These are phyloP conservation scores for Miniopterus natalensis DNA, from an alignment of 2,113 vertebrate genomes.

Conservation along the genomic window DNA sequence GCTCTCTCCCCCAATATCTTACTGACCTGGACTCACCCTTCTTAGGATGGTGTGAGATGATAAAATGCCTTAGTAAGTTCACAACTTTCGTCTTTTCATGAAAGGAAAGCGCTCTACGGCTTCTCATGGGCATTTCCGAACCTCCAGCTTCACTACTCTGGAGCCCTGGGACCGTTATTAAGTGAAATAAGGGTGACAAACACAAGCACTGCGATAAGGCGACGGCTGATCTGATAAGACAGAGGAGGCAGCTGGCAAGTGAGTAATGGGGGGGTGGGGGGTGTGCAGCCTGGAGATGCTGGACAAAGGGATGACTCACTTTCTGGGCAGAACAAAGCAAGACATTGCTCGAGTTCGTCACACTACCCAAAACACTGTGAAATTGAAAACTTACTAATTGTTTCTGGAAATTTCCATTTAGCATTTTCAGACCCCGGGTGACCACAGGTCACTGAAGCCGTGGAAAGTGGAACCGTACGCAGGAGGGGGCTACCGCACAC, in stretches of 20 bases:
- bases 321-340: background rate
- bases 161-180: background rate
- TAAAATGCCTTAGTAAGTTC: background rate
- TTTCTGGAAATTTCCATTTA: background rate
- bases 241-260: background rate
- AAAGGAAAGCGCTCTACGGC: background rate
- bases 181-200: too few relatives aligned
- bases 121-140: background rate
- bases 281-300: too few relatives aligned
- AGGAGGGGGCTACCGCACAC: background rate
- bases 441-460: background rate
- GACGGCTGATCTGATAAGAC: fast-evolving
- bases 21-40: background rate
- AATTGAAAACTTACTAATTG: too few relatives aligned
- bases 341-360: background rate
- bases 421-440: background rate
- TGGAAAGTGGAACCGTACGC: background rate
- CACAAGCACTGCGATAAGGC: fast-evolving
- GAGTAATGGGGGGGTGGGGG: background rate
- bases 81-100: background rate
- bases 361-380: background rate
- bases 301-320: background rate
- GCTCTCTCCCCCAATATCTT: background rate
- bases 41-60: background rate
- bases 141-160: background rate